Conservation (phyloP, 2,888 invertebrate species). For the Epistrophe grossulariae region DNA sequence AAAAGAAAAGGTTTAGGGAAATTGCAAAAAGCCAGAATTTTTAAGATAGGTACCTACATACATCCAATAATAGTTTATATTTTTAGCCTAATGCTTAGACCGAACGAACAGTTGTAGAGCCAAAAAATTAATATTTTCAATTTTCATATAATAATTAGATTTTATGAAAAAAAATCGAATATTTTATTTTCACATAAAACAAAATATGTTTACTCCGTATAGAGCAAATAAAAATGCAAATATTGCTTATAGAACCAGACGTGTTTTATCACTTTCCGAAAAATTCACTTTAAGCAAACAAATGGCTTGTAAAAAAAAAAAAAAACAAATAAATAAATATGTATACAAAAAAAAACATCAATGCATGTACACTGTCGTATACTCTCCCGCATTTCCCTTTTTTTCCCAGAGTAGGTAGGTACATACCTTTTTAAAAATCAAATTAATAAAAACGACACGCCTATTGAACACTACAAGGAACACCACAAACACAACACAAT, state of each 20-base stretch:
- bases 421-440: slow-evolving; percentile 37
- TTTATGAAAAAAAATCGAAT: background rate
- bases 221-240: background rate
- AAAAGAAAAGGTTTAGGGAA: too few relatives aligned
- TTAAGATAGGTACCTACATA: too few relatives aligned
- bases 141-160: background rate
- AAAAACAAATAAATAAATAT: background rate
- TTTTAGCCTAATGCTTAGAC: too few relatives aligned
- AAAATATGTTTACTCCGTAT: background rate
- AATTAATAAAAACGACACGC: slow-evolving; percentile 70
- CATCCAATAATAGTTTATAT: too few relatives aligned
- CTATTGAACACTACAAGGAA: slow-evolving; percentile 50
- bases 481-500: slow-evolving; percentile 1
- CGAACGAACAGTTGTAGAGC: too few relatives aligned
- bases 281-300: slow-evolving; percentile 9
- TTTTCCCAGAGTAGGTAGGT: background rate
- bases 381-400: background rate
- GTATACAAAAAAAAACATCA: slow-evolving; percentile 12
- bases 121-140: background rate
- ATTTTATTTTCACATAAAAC: background rate
- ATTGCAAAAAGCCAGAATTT: too few relatives aligned
- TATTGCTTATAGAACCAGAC: background rate
- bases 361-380: slow-evolving; percentile 19
- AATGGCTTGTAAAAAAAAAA: slow-evolving; percentile 4
- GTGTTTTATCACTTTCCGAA: slow-evolving; percentile 13